Evolutionary conservation across 1,140 invertebrate genomes (phyloP).

Genomic region (Tetramorium simillimum): DNA sequence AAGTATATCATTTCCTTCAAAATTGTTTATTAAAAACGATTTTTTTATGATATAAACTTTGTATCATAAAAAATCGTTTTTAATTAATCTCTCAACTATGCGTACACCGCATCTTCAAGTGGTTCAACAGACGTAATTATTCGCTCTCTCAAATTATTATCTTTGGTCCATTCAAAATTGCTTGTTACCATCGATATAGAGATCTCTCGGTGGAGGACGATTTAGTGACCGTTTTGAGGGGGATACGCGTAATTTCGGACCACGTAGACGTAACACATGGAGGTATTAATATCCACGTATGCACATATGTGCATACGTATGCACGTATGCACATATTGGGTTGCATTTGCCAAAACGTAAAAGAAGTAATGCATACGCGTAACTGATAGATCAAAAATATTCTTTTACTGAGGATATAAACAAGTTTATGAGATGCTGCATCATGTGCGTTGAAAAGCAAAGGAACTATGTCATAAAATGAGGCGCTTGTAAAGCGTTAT

Average conservation of each 20-base stretch:
- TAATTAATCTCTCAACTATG: too few species aligned
- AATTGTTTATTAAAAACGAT: neutral
- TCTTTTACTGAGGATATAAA: neutral
- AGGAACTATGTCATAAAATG: neutral
- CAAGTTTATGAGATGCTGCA: neutral
- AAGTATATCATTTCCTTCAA: neutral
- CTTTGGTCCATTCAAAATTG: neutral
- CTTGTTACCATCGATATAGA: neutral
- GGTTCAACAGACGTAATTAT: neutral
- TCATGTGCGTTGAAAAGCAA: neutral
- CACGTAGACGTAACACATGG: conserved; percentile 45
- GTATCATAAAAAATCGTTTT: too few species aligned
- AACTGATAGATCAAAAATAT: neutral
- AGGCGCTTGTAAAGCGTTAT: neutral
- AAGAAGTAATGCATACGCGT: neutral
- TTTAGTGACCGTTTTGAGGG: conserved; percentile 56
- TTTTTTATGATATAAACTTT: too few species aligned
- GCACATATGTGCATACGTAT: neutral
- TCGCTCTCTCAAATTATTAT: neutral
- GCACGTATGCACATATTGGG: too few species aligned
- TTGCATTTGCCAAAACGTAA: neutral
- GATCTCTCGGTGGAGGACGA: conserved; percentile 39
- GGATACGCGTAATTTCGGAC: conserved; percentile 40
- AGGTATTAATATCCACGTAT: neutral
- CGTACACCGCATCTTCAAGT: neutral